Evolutionary conservation across 2,888 invertebrate species (phyloP), one percentile per base, ranked within the genome.

Genomic region (Melanotus villosus): DNA sequence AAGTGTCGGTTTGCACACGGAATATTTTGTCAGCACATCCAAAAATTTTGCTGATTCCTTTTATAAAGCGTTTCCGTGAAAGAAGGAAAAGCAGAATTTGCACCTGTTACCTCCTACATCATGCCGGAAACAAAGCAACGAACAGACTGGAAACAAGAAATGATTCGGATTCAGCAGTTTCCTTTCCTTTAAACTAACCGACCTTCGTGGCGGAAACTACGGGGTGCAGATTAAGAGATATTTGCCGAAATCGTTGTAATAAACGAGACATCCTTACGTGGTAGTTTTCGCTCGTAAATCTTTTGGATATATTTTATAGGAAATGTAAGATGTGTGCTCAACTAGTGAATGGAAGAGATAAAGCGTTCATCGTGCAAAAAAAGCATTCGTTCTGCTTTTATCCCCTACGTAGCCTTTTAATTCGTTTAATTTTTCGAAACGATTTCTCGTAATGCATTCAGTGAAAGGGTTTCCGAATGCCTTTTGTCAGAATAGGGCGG

Each of bases 401-500:
- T 10, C 0, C 45, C 45, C n/a, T 43, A 9, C 10, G 43, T 45
- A 7, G 21, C 16, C 41, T 45, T 45, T 45, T 45, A 45, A 45
- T 45, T 45, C 21, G 21, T 7, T 45, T 45, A 41, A 41, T 41
- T 41, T 41, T 14, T 16, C 14, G 16, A 14, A 34, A 7, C 14
- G 4, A 41, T 41, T 41, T 41, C 47, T 16, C 23, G 5, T 47
- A 47, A 47, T 47, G 47, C 18, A 47, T 18, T 47, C 26, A 23
- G 12, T 47, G 18, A 47, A 23, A 47, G 47, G 47, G 47, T 47
- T 41, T 38, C 21, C n/a, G 23, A 23, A 23, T 23, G 41, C 21
- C 23, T n/a, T 47, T 47, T 47, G 41, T 47, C 47, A 23, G 7
- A 7, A 41, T 34, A 2, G 43, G 14, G 43, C 14, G 43, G 14